Base-by-base conservation (phyloP, 2,797 vertebrate genomes). In the Cyprinodon diabolis region DNA sequence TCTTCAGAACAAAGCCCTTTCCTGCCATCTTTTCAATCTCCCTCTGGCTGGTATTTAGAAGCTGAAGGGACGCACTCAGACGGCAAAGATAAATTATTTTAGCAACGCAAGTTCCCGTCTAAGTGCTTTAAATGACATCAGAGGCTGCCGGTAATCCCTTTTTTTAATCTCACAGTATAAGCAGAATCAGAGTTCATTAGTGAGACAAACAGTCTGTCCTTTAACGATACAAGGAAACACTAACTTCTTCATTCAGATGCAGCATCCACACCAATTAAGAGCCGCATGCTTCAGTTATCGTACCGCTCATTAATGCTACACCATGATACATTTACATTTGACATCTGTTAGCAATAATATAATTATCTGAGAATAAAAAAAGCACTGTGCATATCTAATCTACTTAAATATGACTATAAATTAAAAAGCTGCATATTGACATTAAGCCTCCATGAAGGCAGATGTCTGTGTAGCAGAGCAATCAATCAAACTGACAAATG, bases 111-210 rank as follows among this genome's bases (percentile, higher is more conserved):
- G 86, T 91, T 91, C 89, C 79, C 84, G 80, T 93, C 84, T 87
- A 92, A 93, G 91, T 91, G 89, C 91, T 90, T 89, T 80, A 88
- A 91, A 91, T 92, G 90, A 93, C 90, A 92, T 83, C 92, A 91
- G 88, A 87, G 84, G 86, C 84, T 88, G 90, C 72, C 88, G 72
- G 87, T 93, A 92, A 92, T 92, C 85, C 91, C 90, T 92, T 92
- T 89, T 55, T 88, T 89, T 88, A 90, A 90, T 91, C 86, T 86
- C 77, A 68, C 83, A 89, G 89, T 89, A 91, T 87, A 90, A 92
- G 85, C 81, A 89, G 85, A 92, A 89, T 90, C 83, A 81, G 72
- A 88, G 89, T 90, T 94, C 89, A 92, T 93, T 91, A 90, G 90
- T 45, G 82, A 90, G 91, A 93, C 93, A 88, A 93, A 92, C 84